Evolutionary conservation across 2,797 vertebrate species (phyloP).

Genomic region (Tinamus major): DNA sequence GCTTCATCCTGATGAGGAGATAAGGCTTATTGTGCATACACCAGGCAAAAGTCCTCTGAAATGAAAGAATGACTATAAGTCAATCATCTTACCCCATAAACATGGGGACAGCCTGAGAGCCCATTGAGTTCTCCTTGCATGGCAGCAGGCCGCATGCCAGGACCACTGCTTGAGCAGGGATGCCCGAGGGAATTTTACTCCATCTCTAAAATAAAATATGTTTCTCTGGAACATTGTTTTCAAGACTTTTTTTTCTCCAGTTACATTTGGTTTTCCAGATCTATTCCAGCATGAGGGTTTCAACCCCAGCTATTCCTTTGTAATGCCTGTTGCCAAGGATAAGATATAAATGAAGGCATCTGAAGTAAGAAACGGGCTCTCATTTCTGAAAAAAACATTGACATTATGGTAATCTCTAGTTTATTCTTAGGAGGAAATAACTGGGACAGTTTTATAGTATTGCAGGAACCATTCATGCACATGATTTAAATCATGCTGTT

Average conservation of each 20-base stretch:
- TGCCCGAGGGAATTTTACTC: neutral
- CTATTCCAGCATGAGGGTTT: neutral
- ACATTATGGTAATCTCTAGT: neutral
- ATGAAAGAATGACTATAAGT: too few relatives aligned
- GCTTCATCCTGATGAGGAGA: too few relatives aligned
- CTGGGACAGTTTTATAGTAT: neutral
- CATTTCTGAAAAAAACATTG: neutral
- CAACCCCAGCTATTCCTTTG: neutral
- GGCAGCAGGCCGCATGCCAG: too few relatives aligned
- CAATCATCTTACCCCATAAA: too few relatives aligned
- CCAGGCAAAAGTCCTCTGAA: too few relatives aligned
- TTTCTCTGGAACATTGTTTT: neutral
- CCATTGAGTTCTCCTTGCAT: too few relatives aligned
- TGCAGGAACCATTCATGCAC: neutral
- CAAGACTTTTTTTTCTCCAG: neutral
- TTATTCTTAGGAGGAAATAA: slow-evolving; percentile 25
- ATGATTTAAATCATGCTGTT: neutral
- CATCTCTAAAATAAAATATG: neutral
- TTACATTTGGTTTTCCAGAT: neutral
- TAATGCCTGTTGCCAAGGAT: rapidly evolving
- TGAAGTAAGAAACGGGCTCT: neutral
- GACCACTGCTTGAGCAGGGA: too few relatives aligned
- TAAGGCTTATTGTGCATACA: too few relatives aligned
- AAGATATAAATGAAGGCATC: neutral
- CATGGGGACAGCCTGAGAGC: too few relatives aligned